Conservation (phyloP, 2,113 vertebrate species). For the Mastomys coucha region DNA sequence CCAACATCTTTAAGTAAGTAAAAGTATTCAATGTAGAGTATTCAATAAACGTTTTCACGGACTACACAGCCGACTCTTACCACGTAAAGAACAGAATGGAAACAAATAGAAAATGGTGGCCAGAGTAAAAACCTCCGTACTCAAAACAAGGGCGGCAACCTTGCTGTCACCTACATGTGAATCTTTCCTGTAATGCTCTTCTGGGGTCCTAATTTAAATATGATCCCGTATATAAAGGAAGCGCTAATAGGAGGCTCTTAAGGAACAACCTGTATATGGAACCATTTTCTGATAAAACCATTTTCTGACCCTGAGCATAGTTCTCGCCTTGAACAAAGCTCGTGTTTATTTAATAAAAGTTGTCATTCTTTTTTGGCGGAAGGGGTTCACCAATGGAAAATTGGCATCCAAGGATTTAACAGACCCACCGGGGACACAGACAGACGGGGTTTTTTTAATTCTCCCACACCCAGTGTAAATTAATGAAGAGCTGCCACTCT, state of each 20-base stretch:
- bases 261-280: not conserved
- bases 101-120: not conserved
- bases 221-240: not conserved
- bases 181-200: not conserved
- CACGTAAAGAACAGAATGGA: not conserved
- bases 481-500: not conserved
- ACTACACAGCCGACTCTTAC: not conserved
- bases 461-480: not conserved
- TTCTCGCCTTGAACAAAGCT: not conserved
- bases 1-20: not conserved
- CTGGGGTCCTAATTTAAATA: not conserved
- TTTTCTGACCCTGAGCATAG: conserved; percentile 26
- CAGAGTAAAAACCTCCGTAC: not conserved
- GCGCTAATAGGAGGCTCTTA: not conserved
- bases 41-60: not conserved
- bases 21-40: not conserved
- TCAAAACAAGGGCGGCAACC: not conserved
- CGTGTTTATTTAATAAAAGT: not conserved
- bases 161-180: not conserved
- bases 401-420: not conserved
- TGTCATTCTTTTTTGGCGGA: not conserved
- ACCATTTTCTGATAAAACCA: conserved; percentile 16
- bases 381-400: not conserved
- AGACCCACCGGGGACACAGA: not conserved
- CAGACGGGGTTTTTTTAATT: not conserved